These are phyloP conservation scores for Archegozetes longisetosus DNA, from an alignment of 1,140 invertebrate species.

Conservation along the genomic window DNA sequence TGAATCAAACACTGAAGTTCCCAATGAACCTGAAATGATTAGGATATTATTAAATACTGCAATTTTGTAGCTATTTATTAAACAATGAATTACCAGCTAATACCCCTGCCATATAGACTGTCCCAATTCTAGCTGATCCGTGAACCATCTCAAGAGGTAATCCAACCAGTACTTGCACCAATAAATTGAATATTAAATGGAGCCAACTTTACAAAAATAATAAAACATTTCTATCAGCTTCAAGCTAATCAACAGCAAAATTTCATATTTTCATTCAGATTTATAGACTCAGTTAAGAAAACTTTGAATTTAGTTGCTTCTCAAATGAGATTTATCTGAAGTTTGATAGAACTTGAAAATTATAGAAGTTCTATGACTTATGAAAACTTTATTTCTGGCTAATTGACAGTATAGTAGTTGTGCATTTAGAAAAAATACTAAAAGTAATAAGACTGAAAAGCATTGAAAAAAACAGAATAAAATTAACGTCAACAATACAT, in stretches of 20 bases:
- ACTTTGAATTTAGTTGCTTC: no score
- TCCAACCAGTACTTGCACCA: conserved; percentile 76
- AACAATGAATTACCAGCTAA: conserved; percentile 46
- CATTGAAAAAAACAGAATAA: neutral
- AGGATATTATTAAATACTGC: neutral
- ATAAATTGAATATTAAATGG: conserved; percentile 82
- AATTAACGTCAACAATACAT: no score
- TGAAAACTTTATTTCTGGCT: no score
- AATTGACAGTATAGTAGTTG: no score
- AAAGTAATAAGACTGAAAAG: conserved; percentile 5
- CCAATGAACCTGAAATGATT: conserved; percentile 51
- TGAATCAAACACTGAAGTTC: conserved; percentile 84
- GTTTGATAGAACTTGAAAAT: no score
- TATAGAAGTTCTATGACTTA: no score
- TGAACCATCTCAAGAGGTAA: conserved; percentile 94
- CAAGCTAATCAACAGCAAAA: no score
- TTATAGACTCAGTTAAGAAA: no score
- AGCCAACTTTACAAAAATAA: conserved; percentile 54
- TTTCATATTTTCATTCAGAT: no score
- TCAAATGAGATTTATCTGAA: no score
- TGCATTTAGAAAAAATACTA: neutral
- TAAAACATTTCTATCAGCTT: no score
- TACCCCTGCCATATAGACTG: conserved; percentile 85
- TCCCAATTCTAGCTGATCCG: conserved; percentile 65
- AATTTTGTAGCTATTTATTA: neutral